Conservation (phyloP, 2,113 vertebrate genomes). For the Gobiocypris rarus region DNA sequence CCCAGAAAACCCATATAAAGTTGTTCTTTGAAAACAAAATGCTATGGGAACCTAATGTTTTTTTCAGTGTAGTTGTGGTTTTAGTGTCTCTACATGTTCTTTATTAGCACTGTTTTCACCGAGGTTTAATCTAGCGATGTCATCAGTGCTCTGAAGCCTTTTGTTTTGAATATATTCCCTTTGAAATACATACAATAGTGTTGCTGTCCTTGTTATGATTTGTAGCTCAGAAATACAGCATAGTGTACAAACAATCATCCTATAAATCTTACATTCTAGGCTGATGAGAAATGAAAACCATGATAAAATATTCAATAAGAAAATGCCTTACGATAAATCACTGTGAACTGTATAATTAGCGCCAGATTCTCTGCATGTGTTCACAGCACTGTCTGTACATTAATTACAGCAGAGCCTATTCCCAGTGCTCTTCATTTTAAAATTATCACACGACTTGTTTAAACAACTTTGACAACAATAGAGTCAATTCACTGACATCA, state of each 20-base stretch:
- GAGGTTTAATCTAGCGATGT: slow-evolving; percentile 15
- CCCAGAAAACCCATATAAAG: too few relatives aligned
- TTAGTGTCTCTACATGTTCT: slow-evolving; percentile 8
- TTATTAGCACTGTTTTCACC: slow-evolving; percentile 23
- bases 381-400: slow-evolving; percentile 8
- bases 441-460: slow-evolving; percentile 23
- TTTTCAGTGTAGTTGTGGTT: neutral
- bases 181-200: slow-evolving; percentile 56
- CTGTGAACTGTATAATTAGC: slow-evolving; percentile 27
- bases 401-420: slow-evolving; percentile 13
- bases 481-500: slow-evolving; percentile 24
- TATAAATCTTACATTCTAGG: slow-evolving; percentile 15
- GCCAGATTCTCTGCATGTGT: slow-evolving; percentile 34
- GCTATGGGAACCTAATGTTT: neutral
- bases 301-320: slow-evolving; percentile 28
- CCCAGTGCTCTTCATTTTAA: slow-evolving; percentile 17
- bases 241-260: slow-evolving; percentile 2
- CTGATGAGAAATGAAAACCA: slow-evolving; percentile 21
- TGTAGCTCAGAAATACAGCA: slow-evolving; percentile 9
- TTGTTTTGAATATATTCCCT: slow-evolving; percentile 45
- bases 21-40: neutral
- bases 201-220: slow-evolving; percentile 50
- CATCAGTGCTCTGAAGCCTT: slow-evolving; percentile 26
- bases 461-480: slow-evolving; percentile 24
- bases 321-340: slow-evolving; percentile 30